Conservation (phyloP, 2,888 invertebrate species). For the Drosophila kuntzei region DNA sequence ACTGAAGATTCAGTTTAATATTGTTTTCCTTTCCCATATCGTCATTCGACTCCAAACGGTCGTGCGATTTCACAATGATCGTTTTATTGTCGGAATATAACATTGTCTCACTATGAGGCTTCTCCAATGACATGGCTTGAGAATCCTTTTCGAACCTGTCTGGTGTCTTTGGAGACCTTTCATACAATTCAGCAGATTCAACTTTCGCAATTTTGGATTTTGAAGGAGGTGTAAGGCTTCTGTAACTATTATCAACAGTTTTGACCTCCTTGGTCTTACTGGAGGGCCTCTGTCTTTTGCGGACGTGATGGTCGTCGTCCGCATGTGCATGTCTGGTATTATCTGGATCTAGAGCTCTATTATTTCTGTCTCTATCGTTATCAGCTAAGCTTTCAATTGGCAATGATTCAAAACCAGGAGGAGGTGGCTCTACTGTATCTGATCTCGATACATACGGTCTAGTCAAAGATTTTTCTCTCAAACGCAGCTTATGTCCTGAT, state of each 20-base stretch:
- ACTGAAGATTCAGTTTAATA: slow-evolving; percentile 32
- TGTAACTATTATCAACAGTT: slow-evolving; percentile 25
- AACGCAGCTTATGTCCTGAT: slow-evolving; percentile 26
- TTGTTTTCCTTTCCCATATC: slow-evolving; percentile 62
- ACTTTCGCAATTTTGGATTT: slow-evolving; percentile 36
- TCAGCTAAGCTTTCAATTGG: slow-evolving; percentile 56
- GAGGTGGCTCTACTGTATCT: slow-evolving; percentile 74
- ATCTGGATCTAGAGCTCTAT: slow-evolving; percentile 19
- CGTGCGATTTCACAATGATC: slow-evolving; percentile 6
- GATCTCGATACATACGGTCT: slow-evolving; percentile 43
- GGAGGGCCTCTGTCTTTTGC: slow-evolving; percentile 39
- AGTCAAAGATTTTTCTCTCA: slow-evolving; percentile 30
- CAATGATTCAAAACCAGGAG: slow-evolving; percentile 78
- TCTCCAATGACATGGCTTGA: slow-evolving; percentile 17
- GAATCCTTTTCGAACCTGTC: slow-evolving; percentile 36
- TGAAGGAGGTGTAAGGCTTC: slow-evolving; percentile 64
- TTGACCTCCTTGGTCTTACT: slow-evolving; percentile 33
- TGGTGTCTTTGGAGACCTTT: slow-evolving; percentile 61
- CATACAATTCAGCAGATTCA: slow-evolving; percentile 30
- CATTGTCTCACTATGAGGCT: background rate
- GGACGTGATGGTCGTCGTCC: slow-evolving; percentile 16
- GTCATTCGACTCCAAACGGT: slow-evolving; percentile 24
- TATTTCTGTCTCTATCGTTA: slow-evolving; percentile 42
- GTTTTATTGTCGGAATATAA: slow-evolving; percentile 11
- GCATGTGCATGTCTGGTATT: slow-evolving; percentile 12